Percentiles rank a stretch among this genome's conserved stretches.
These are phyloP conservation scores for Sebastes cheni DNA, from an alignment of 2,797 vertebrate genomes.

Conservation along the genomic window DNA sequence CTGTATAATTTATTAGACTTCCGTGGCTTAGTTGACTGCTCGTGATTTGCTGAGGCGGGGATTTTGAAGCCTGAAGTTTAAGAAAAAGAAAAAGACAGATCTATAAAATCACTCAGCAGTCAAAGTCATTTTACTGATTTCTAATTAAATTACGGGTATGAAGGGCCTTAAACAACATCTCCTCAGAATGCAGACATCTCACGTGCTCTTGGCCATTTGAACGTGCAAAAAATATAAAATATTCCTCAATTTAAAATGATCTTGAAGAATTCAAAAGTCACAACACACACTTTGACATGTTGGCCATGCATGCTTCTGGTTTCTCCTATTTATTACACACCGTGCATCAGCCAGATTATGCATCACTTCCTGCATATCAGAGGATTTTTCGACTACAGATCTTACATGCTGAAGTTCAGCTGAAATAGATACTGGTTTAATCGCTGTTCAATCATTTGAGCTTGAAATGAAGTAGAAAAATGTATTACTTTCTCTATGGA, in stretches of 20 bases:
- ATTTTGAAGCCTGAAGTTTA: background rate
- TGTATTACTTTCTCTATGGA: background rate
- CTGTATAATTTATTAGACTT: background rate
- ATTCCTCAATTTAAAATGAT: background rate
- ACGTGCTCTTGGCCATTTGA: background rate
- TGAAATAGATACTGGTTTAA: background rate
- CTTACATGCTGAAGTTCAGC: background rate
- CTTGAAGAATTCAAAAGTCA: background rate
- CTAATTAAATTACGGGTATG: background rate
- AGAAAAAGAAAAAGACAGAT: background rate
- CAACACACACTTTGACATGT: too few relatives aligned
- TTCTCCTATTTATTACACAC: background rate
- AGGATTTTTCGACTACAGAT: background rate
- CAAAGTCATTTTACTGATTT: background rate
- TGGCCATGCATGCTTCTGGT: background rate
- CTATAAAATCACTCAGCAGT: background rate
- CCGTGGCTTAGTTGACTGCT: background rate
- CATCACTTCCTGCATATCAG: background rate
- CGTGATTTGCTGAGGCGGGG: background rate
- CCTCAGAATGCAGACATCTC: background rate
- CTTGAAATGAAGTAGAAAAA: constrained; percentile 5
- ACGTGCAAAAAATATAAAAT: background rate
- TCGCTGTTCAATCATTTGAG: background rate
- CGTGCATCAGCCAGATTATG: background rate
- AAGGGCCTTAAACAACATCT: background rate